Evolutionary conservation across 2,888 invertebrate species (phyloP).

Genomic region (Diploptera punctata): DNA sequence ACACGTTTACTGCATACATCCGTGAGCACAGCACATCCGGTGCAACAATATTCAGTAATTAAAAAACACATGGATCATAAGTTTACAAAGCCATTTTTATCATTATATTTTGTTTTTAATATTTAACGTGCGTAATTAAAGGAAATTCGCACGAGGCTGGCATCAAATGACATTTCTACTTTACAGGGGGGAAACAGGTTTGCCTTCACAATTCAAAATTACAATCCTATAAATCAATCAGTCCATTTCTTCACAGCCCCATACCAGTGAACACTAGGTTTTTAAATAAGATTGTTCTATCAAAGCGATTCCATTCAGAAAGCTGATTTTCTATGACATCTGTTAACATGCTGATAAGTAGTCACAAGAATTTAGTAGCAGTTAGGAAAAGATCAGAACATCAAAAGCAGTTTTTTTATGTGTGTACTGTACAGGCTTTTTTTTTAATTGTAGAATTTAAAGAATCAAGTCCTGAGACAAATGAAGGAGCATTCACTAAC

Average conservation of each 20-base stretch:
- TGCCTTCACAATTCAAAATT: no score
- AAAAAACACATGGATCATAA: constrained; percentile 13
- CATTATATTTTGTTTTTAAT: no score
- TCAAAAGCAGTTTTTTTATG: no score
- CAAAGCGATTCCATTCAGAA: constrained; percentile 5
- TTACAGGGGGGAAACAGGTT: no score
- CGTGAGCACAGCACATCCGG: constrained; percentile 26
- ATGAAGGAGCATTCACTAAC: no score
- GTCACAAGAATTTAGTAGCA: neutral
- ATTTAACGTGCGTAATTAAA: no score
- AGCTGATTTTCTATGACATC: constrained; percentile 2
- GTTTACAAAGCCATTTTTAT: constrained; percentile 19
- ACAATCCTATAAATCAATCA: no score
- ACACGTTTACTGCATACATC: no score
- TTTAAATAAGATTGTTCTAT: neutral
- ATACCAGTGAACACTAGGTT: constrained; percentile 20
- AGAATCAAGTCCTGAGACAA: no score
- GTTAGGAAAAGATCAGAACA: constrained; percentile 1
- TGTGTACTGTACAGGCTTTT: no score
- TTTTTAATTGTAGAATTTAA: no score
- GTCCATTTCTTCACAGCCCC: constrained; percentile 21
- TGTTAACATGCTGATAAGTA: neutral
- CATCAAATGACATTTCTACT: no score
- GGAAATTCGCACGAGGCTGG: neutral
- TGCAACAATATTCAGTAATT: constrained; percentile 7